These are phyloP conservation scores for Drymonia ruficornis DNA, from an alignment of 2,888 invertebrate genomes.

Conservation along the genomic window DNA sequence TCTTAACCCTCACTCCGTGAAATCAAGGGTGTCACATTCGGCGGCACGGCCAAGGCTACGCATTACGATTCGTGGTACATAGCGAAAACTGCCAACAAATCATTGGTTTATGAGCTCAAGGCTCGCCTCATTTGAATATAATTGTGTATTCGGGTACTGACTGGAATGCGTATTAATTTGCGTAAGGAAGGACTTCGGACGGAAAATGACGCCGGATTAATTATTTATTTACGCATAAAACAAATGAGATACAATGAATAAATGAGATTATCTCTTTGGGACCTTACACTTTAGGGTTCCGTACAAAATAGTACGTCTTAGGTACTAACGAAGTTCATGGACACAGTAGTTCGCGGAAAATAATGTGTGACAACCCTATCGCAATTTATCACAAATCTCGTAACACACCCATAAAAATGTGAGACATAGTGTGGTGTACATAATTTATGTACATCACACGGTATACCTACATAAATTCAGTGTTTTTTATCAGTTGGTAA, in stretches of 20 bases:
- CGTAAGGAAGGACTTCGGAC: conserved; percentile 1
- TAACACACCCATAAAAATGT: too few species aligned
- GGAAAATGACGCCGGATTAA: not conserved
- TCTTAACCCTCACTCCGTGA: not conserved
- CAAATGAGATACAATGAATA: too few species aligned
- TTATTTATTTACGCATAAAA: too few species aligned
- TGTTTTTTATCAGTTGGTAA: not conserved
- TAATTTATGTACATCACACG: too few species aligned
- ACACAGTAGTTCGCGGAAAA: too few species aligned
- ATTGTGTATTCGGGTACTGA: not conserved
- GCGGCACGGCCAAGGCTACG: not conserved
- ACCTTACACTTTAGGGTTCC: too few species aligned
- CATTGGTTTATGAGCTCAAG: conserved; percentile 7
- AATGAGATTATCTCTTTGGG: too few species aligned
- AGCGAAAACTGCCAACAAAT: conserved; percentile 3
- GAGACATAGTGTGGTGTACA: too few species aligned
- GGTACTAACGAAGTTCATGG: too few species aligned
- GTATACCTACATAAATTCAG: not conserved
- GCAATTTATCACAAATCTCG: too few species aligned
- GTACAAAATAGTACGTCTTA: too few species aligned
- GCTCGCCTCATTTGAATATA: conserved; percentile 10
- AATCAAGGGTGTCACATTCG: conserved; percentile 1
- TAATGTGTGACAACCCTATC: too few species aligned
- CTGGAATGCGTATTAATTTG: not conserved
- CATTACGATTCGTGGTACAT: not conserved